Conservation (phyloP, 1,140 invertebrate species). For the Pomacea maculata region DNA sequence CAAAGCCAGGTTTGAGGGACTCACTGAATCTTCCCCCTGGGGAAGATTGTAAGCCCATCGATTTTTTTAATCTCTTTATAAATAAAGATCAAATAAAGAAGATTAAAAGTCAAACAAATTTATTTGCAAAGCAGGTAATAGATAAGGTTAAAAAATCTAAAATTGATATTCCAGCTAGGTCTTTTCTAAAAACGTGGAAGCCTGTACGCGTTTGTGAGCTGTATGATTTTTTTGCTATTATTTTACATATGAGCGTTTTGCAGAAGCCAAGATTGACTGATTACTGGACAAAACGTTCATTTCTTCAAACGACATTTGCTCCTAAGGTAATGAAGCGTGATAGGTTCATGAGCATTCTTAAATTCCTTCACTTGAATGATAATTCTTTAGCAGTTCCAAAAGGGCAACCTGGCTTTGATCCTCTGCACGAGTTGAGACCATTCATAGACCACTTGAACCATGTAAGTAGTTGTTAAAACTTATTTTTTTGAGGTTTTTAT, state of each 20-base stretch:
- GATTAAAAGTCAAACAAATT: too few species aligned
- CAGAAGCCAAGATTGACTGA: constrained; percentile 6
- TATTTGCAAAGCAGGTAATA: too few species aligned
- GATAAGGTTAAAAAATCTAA: too few species aligned
- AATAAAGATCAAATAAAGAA: too few species aligned
- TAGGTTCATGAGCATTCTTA: neutral
- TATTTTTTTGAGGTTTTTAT: too few species aligned
- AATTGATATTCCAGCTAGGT: neutral
- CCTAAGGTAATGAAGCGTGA: neutral
- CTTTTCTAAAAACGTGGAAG: neutral
- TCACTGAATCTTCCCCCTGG: too few species aligned
- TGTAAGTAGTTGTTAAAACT: too few species aligned
- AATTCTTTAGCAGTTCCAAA: neutral
- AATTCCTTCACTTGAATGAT: neutral
- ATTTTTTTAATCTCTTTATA: too few species aligned
- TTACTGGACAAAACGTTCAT: constrained; percentile 11
- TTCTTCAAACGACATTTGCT: neutral
- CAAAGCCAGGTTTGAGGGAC: too few species aligned
- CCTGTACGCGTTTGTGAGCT: neutral
- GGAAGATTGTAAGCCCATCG: too few species aligned
- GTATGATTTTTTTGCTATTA: constrained; percentile 6
- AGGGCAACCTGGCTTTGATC: neutral
- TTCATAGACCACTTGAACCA: too few species aligned
- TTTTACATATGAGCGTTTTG: constrained; percentile 8
- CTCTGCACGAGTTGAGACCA: too few species aligned